Percentiles rank a stretch among this genome's conserved stretches.
Evolutionary conservation across 1,140 invertebrate genomes (phyloP).

Genomic region (Stegodyphus dumicola): DNA sequence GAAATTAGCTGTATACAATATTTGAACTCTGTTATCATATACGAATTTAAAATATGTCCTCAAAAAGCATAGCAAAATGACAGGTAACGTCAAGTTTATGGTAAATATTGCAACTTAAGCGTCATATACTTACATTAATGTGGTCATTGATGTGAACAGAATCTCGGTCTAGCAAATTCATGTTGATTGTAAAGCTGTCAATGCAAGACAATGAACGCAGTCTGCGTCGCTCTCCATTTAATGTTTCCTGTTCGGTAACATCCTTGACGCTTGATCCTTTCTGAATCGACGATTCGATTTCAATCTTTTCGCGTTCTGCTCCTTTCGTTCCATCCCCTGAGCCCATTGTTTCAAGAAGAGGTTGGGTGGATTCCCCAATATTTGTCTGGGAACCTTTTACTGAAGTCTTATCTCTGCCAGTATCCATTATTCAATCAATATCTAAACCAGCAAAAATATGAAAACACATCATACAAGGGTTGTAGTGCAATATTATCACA

Average conservation of each 20-base stretch:
- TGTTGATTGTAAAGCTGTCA: conserved; percentile 64
- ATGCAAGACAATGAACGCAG: conserved; percentile 60
- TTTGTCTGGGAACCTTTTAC: conserved; percentile 65
- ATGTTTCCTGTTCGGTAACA: conserved; percentile 56
- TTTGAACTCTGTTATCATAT: no score
- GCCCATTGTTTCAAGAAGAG: conserved; percentile 64
- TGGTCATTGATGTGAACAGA: conserved; percentile 65
- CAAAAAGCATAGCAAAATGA: no score
- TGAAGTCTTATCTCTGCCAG: conserved; percentile 37
- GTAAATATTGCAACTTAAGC: no score
- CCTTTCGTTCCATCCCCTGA: conserved; percentile 54
- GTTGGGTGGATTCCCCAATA: conserved; percentile 66
- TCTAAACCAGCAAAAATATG: not conserved
- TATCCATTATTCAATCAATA: conserved; percentile 28
- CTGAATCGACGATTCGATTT: conserved; percentile 57
- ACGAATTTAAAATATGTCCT: no score
- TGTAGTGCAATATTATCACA: no score
- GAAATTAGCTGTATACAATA: no score
- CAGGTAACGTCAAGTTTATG: no score
- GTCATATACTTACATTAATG: conserved; percentile 65
- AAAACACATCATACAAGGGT: no score
- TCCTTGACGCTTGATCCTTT: conserved; percentile 61
- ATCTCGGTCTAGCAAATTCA: conserved; percentile 66
- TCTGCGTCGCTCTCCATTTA: conserved; percentile 44
- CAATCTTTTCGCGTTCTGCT: conserved; percentile 60